phyloP scores from a whole-genome alignment of 1,140 invertebrate species.

The Aphidius ervi region DNA sequence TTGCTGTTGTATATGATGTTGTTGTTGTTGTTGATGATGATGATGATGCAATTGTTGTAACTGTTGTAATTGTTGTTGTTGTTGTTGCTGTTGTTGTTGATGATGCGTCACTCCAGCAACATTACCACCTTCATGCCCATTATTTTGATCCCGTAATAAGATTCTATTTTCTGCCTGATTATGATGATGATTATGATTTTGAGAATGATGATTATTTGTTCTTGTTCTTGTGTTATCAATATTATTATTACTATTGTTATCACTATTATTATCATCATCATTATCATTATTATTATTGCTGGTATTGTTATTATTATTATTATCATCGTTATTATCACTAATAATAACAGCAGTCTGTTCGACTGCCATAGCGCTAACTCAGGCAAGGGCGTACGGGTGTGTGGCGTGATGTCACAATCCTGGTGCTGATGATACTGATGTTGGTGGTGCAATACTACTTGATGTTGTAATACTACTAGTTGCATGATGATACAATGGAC shows the following conservation, averaged over 20 bases:
- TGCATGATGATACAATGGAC: conserved; percentile 68
- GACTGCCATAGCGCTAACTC: conserved; percentile 49
- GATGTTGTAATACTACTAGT: conserved; percentile 60
- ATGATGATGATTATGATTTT: too few species aligned
- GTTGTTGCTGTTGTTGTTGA: too few species aligned
- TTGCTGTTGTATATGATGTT: conserved; percentile 12
- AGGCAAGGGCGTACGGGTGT: conserved; percentile 63
- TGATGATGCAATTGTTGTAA: conserved; percentile 2
- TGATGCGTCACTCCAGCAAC: too few species aligned
- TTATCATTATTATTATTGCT: neutral
- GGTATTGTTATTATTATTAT: conserved; percentile 10
- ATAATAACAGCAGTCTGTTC: conserved; percentile 28
- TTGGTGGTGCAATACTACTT: conserved; percentile 37
- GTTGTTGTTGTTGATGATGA: conserved; percentile 12
- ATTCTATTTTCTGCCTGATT: too few species aligned
- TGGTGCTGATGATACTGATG: conserved; percentile 57
- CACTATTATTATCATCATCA: too few species aligned
- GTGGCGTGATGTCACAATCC: conserved; percentile 67
- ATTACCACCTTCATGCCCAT: too few species aligned
- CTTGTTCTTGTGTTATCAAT: too few species aligned
- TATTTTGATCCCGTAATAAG: too few species aligned
- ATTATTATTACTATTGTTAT: too few species aligned
- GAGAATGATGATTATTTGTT: too few species aligned
- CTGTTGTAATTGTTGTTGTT: too few species aligned
- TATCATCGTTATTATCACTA: conserved; percentile 9